Percentiles rank a stretch among this genome's conserved stretches.
Conservation (phyloP, 2,113 vertebrate genomes). For the Leucopternis melanops region DNA sequence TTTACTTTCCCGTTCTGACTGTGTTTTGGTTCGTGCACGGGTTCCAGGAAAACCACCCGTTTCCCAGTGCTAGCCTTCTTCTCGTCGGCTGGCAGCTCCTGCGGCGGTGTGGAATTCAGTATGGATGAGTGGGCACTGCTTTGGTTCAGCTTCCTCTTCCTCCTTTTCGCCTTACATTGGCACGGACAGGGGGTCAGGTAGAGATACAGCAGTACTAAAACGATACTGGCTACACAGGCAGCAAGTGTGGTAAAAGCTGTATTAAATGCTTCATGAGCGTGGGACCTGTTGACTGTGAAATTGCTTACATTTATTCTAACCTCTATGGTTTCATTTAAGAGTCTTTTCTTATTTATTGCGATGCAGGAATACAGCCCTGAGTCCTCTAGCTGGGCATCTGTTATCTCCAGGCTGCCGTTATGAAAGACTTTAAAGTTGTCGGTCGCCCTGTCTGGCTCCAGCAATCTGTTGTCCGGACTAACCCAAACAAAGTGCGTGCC, state of each 20-base stretch:
- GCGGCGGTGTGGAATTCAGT: conserved; percentile 56
- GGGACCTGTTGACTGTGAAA: conserved; percentile 61
- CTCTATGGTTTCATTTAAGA: conserved; percentile 68
- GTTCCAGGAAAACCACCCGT: conserved; percentile 82
- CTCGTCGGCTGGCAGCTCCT: conserved; percentile 64
- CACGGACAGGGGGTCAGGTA: conserved; percentile 84
- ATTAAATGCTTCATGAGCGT: conserved; percentile 78
- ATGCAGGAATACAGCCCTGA: conserved; percentile 79
- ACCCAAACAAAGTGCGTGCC: conserved; percentile 73
- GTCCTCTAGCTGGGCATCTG: conserved; percentile 69
- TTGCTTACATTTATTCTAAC: conserved; percentile 77
- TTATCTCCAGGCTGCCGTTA: conserved; percentile 81
- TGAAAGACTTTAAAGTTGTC: conserved; percentile 66
- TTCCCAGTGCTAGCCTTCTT: conserved; percentile 76
- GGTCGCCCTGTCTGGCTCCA: conserved; percentile 59
- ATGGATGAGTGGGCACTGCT: conserved; percentile 63
- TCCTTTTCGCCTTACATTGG: conserved; percentile 61
- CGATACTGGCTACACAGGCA: conserved; percentile 83
- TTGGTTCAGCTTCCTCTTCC: conserved; percentile 64
- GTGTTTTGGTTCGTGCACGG: conserved; percentile 64
- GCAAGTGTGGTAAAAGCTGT: conserved; percentile 86
- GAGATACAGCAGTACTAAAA: conserved; percentile 84
- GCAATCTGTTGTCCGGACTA: conserved; percentile 67
- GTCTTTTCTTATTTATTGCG: conserved; percentile 66
- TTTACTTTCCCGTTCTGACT: conserved; percentile 71